Evolutionary conservation across 1,140 invertebrate genomes (phyloP), one percentile per base, ranked within the genome.

Genomic region (Neelides sp.): DNA sequence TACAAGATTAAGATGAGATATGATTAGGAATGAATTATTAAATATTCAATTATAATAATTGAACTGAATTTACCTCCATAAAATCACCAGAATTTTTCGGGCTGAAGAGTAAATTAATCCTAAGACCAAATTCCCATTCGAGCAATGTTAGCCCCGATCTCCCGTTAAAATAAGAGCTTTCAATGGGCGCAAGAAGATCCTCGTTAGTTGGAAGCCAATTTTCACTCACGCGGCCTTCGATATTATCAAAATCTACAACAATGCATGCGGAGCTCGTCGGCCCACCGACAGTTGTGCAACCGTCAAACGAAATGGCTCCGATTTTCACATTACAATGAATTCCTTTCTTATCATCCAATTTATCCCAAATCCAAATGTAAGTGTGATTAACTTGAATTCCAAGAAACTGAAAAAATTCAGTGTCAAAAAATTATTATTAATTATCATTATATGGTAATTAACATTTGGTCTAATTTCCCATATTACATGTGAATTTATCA

Each of bases 41-140:
- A 4, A 35, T 26, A 7, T 2, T 20, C 36, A 15, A 4, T 34
- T 35, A 34, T 2, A 22, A 42, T 34, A 28, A 3, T 3, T 35
- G 37, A 4, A 13, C 3, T 46, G 15, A 17, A 41, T 4, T 52
- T 22, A 61, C 58, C 34, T 61, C 58, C 3, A 61, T 57, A 50
- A 61, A 61, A 8, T 61, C 58, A 5, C 52, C 58, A 4, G 58
- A 61, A 49, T 57, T 57, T 39, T 48, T 47, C 3, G 58, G 54
- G 15, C 54, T 55, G 26, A 61, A 61, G 17, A 61, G 54, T 15
- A 61, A 12, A 47, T 57, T 57, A 1, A 61, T 42, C 35, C 58
- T 44, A 42, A 61, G 55, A 30, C 57, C 58, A 50, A 61, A 61
- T 40, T 39, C 35, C 42, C 43, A 54, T n/a, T 57, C 46, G 8